Evolutionary conservation across 2,797 vertebrate species (phyloP).

Genomic region (Anas bahamensis): DNA sequence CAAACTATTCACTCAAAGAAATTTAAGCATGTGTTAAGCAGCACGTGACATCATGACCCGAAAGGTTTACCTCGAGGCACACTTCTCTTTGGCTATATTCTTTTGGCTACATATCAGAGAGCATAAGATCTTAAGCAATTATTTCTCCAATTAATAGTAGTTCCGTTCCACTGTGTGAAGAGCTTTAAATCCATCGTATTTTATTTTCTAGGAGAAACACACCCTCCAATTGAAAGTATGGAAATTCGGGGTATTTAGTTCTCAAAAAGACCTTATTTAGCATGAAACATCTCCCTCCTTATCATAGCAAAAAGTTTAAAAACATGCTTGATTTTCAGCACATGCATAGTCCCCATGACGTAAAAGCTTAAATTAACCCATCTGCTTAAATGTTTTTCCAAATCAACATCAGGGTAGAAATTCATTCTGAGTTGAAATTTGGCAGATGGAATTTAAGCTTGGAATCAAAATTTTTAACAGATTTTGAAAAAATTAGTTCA

Average conservation of each 20-base stretch:
- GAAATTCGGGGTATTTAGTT: neutral
- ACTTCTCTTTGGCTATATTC: neutral
- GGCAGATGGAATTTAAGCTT: neutral
- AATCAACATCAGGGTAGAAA: neutral
- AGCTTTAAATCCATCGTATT: neutral
- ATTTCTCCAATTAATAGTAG: neutral
- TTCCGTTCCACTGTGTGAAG: neutral
- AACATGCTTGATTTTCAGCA: neutral
- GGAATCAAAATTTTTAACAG: neutral
- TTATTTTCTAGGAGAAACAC: neutral
- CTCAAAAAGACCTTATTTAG: neutral
- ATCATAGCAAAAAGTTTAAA: neutral
- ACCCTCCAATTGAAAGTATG: neutral
- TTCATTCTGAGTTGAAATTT: neutral
- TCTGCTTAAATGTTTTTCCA: neutral
- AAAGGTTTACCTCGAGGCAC: neutral
- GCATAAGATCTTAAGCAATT: neutral
- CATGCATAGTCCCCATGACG: neutral
- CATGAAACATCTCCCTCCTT: neutral
- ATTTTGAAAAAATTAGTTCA: neutral
- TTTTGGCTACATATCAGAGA: neutral
- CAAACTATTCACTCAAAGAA: neutral
- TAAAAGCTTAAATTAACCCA: neutral
- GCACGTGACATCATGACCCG: rapidly evolving
- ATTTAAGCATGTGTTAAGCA: neutral